Conservation (phyloP, 2,797 vertebrate species). For the Gymnopithys bicolor region DNA sequence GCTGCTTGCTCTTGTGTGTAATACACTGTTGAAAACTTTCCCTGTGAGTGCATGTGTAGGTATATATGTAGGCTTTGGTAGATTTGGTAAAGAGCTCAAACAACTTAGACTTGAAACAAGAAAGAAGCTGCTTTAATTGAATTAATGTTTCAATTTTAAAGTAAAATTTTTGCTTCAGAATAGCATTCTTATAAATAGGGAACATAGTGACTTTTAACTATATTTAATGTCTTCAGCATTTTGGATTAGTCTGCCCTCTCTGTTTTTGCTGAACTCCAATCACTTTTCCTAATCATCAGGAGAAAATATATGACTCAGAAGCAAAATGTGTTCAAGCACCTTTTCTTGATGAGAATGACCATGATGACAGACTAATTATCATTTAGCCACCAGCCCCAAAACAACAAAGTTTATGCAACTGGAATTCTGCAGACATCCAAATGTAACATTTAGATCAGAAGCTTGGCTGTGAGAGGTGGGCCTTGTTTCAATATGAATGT, state of each 20-base stretch:
- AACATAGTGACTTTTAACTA: not conserved
- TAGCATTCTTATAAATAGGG: not conserved
- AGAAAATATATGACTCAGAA: not conserved
- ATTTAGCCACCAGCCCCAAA: not conserved
- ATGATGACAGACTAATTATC: not conserved
- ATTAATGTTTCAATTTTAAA: not conserved
- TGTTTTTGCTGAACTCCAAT: not conserved
- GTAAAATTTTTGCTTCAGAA: not conserved
- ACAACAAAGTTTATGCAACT: not conserved
- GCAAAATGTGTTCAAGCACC: not conserved
- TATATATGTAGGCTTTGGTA: not conserved
- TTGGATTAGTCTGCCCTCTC: not conserved
- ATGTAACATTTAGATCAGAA: not conserved
- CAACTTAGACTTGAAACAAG: not conserved
- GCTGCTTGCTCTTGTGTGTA: conserved; percentile 90
- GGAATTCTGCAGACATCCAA: not conserved
- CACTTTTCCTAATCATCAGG: not conserved
- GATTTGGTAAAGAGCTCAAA: not conserved
- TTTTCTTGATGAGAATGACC: not conserved
- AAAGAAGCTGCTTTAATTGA: not conserved
- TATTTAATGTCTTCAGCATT: not conserved
- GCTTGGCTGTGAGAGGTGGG: not conserved
- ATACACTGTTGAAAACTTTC: conserved; percentile 83
- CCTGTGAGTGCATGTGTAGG: conserved; percentile 65
- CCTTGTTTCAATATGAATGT: not conserved